Percentiles rank a stretch among this genome's conserved stretches.
phyloP scores from a whole-genome alignment of 2,797 vertebrate genomes.

The Amblyopsis hoosieri region DNA sequence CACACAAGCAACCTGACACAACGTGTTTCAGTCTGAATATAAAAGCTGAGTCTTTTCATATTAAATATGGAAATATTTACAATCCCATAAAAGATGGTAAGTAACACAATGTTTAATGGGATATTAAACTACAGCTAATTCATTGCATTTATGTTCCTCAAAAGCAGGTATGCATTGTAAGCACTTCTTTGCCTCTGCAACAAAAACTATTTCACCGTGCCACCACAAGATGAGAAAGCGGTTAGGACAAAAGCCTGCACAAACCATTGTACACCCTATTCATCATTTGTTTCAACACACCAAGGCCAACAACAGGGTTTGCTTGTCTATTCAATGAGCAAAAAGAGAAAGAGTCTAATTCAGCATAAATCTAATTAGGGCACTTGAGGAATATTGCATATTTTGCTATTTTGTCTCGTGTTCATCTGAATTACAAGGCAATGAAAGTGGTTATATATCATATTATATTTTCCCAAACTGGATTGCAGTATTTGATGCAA shows the following conservation, averaged over 20 bases:
- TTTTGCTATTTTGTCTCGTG: background rate
- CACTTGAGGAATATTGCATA: background rate
- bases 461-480: background rate
- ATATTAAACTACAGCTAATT: too few species aligned
- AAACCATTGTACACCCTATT: conserved; percentile 31
- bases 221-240: conserved; percentile 26
- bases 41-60: too few species aligned
- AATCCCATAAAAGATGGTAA: too few species aligned
- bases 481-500: background rate
- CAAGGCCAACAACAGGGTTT: conserved; percentile 37
- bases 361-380: background rate
- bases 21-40: too few species aligned
- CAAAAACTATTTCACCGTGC: conserved; percentile 39
- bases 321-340: conserved; percentile 10
- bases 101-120: too few species aligned
- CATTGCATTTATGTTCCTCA: too few species aligned
- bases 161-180: conserved; percentile 17
- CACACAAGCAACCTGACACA: too few species aligned
- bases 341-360: conserved; percentile 23
- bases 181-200: conserved; percentile 32
- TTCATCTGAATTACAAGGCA: background rate
- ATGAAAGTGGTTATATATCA: background rate
- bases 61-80: too few species aligned
- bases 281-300: conserved; percentile 31
- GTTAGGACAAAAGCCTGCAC: conserved; percentile 34